Base-by-base conservation (phyloP, 2,113 vertebrate species). In the Pandion haliaetus region DNA sequence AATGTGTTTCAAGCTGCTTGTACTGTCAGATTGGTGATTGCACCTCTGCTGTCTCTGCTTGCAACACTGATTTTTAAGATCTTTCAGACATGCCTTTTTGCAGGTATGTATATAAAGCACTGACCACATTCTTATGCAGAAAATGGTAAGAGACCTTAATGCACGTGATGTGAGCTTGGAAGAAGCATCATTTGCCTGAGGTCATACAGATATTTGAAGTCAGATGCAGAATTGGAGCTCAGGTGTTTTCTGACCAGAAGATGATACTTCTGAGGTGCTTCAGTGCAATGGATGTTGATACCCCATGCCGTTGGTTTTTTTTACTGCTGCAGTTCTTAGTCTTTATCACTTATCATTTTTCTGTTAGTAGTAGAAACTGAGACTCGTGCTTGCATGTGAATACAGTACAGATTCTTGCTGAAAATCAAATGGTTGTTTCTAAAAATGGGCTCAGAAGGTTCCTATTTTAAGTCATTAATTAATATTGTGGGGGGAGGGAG, bases 141-240 rank as follows among this genome's bases (percentile, higher is more conserved):
- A 76, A 32, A 36, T 17, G 5, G 6, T 69, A 15, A 54, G 72
- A 55, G 49, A 32, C 1, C 9, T 20, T 38, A 1, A 14, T 14
- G 71, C 20, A 20, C 0, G 0, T 44, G 23, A 14, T 55, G 25
- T 0, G 36, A 89, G 70, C 49, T 3, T 3, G 49, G 66, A 61
- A 55, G 49, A 38, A 74, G 12, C 29, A 15, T 45, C 1, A 1
- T 44, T 67, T 63, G 40, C 86, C 42, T 34, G 81, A 79, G 87
- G 84, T 89, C 66, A 20, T n/a, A 0, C 17, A 59, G 58, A 10
- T 54, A 32, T 26, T 44, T 70, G 40, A 40, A 82, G 49, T 78
- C 6, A 19, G 71, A 38, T 58, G 50, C 38, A 38, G 72, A 78
- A 26, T 32, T 66, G 19, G 65, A 52, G 42, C 1, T 0, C 76